Conservation (phyloP, 2,113 vertebrate genomes). For the mouse (Mus musculus) region DNA sequence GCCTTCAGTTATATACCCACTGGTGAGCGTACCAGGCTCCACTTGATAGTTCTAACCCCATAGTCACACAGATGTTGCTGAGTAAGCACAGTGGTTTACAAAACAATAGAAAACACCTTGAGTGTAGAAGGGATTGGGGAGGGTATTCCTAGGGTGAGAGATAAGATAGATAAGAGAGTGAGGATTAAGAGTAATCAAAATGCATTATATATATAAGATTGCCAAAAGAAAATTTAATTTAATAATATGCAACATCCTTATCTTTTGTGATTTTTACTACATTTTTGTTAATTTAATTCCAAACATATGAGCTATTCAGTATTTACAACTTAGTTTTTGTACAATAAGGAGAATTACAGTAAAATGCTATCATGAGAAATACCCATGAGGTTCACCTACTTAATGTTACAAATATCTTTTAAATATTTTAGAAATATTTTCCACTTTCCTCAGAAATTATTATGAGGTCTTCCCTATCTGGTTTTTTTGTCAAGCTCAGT, state of each 20-base stretch:
- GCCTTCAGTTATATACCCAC: too few species aligned
- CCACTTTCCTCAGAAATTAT: constrained; percentile 65
- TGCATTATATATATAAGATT: not conserved
- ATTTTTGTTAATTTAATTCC: constrained; percentile 53
- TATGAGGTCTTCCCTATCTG: constrained; percentile 47
- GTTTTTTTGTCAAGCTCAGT: constrained; percentile 58
- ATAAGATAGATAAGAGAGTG: not conserved
- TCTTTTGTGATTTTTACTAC: not conserved
- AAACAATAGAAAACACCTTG: not conserved
- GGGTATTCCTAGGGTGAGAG: too few species aligned
- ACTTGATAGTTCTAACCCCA: not conserved
- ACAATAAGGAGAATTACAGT: constrained; percentile 12
- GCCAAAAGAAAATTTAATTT: not conserved
- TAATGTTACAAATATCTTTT: constrained; percentile 39
- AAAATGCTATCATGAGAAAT: constrained; percentile 38
- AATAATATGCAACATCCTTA: not conserved
- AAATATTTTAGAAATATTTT: constrained; percentile 67
- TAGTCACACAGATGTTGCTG: not conserved
- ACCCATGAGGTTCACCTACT: constrained; percentile 45
- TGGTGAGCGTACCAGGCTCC: not conserved
- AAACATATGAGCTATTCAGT: constrained; percentile 2
- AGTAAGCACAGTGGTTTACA: not conserved
- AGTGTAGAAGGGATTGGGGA: not conserved
- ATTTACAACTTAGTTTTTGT: constrained; percentile 52
- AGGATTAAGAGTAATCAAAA: not conserved